Evolutionary conservation across 2,888 invertebrate species (phyloP).

Genomic region (Drosophila paranaensis): DNA sequence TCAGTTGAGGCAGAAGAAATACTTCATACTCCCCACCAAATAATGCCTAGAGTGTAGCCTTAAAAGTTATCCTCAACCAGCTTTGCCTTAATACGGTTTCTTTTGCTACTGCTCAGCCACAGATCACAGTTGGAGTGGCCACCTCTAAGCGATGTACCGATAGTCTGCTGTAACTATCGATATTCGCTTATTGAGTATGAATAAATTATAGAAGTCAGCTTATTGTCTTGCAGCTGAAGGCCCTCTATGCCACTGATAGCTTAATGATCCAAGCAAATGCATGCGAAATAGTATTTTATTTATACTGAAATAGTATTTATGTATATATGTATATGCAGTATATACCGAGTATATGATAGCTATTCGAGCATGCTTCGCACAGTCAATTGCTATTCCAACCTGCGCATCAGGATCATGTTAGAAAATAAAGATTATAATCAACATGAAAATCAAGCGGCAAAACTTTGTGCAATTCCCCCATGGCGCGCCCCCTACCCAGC

Average conservation of each 20-base stretch:
- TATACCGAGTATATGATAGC: background rate
- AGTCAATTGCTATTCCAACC: background rate
- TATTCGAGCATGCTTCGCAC: background rate
- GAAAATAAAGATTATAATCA: slow-evolving; percentile 67
- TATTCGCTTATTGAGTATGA: background rate
- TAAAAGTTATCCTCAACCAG: too few species aligned
- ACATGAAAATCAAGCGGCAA: slow-evolving; percentile 72
- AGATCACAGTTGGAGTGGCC: too few species aligned
- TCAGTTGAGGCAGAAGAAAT: background rate
- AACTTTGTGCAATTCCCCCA: slow-evolving; percentile 44
- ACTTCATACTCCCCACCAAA: too few species aligned
- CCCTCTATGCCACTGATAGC: too few species aligned
- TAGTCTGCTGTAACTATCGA: background rate
- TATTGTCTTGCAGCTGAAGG: too few species aligned
- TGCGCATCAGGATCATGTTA: slow-evolving; percentile 31
- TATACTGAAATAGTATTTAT: too few species aligned
- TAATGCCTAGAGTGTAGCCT: too few species aligned
- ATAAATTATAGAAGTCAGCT: too few species aligned
- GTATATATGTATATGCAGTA: too few species aligned
- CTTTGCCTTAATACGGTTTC: too few species aligned
- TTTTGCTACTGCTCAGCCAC: background rate
- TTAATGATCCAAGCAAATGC: too few species aligned
- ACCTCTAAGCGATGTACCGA: background rate
- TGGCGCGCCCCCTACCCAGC: background rate
- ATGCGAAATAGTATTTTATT: too few species aligned